Conservation (phyloP, 2,113 vertebrate species). For the Sarotherodon lohbergeri region DNA sequence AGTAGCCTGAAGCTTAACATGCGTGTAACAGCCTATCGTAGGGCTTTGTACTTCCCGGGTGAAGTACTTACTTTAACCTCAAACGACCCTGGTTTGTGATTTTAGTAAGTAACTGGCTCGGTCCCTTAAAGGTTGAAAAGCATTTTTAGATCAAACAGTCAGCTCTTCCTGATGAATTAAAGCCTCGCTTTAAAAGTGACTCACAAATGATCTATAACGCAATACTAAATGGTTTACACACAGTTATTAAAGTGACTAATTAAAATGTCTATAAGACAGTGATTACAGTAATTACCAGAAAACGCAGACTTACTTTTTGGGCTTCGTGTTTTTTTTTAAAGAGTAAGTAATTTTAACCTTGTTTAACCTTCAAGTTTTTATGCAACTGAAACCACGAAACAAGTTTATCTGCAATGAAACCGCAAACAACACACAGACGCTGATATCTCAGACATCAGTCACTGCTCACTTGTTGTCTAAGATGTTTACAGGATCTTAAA, state of each 20-base stretch:
- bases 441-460: not conserved
- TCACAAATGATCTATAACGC: fast-evolving
- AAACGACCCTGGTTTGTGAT: not conserved
- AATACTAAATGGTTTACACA: not conserved
- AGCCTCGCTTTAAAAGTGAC: not conserved
- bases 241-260: not conserved
- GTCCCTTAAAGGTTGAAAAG: not conserved
- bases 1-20: not conserved
- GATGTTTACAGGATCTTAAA: not conserved
- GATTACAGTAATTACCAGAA: not conserved
- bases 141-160: not conserved
- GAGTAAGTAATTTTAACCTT: not conserved
- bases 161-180: not conserved
- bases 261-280: not conserved
- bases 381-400: not conserved
- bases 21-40: not conserved
- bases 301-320: fast-evolving
- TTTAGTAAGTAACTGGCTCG: not conserved
- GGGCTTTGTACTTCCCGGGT: not conserved
- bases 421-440: not conserved
- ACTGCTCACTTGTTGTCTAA: not conserved
- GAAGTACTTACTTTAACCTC: not conserved
- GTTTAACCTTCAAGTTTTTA: not conserved
- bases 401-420: not conserved
- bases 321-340: not conserved